These are phyloP conservation scores for Chauna torquata DNA, from an alignment of 2,113 vertebrate genomes.

Conservation along the genomic window DNA sequence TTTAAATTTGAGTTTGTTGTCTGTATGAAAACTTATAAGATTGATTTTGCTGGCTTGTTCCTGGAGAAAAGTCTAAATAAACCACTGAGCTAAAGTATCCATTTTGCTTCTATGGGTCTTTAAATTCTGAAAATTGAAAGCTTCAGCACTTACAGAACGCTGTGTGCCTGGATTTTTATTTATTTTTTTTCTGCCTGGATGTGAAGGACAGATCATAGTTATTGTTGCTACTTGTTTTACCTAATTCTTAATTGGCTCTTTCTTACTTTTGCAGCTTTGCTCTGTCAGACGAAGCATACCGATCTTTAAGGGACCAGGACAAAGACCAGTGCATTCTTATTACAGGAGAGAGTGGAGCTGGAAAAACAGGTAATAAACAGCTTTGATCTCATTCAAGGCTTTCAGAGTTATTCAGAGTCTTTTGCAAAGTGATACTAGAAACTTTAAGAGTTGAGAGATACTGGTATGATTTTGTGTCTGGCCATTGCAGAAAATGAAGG, in stretches of 20 bases:
- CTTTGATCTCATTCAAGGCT: not conserved
- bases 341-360: slow-evolving; percentile 96
- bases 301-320: slow-evolving; percentile 97
- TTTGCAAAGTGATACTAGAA: not conserved
- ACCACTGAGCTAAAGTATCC: not conserved
- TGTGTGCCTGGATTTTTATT: not conserved
- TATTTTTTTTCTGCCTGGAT: not conserved
- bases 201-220: not conserved
- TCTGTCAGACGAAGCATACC: slow-evolving; percentile 95
- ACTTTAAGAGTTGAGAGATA: not conserved
- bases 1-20: not conserved
- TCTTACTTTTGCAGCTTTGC: slow-evolving; percentile 86
- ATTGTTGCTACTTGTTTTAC: not conserved
- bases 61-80: not conserved
- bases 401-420: not conserved
- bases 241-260: not conserved
- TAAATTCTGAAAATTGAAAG: not conserved
- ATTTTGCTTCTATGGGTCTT: not conserved
- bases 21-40: not conserved
- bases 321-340: slow-evolving; percentile 99
- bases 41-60: not conserved
- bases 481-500: not conserved
- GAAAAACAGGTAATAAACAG: slow-evolving; percentile 90
- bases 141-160: not conserved
- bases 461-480: not conserved